Percentiles rank a stretch among this genome's conserved stretches.
Conservation (phyloP, 2,888 invertebrate species). For the Pterostichus madidus region DNA sequence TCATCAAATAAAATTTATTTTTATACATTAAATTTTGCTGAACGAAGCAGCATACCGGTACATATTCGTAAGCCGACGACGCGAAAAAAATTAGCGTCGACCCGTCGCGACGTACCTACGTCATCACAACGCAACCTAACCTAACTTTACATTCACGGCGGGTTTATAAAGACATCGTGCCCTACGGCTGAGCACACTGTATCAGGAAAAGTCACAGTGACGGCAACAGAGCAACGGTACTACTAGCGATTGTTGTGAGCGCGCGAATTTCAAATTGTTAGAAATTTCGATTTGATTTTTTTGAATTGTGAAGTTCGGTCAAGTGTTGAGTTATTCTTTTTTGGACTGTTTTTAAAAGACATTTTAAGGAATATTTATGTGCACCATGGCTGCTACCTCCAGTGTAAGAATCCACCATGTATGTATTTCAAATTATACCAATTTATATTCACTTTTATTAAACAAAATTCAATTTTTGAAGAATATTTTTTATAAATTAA, state of each 20-base stretch:
- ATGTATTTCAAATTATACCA: neutral
- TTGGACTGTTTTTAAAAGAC: slow-evolving; percentile 23
- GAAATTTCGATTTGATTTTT: neutral
- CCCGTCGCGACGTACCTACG: slow-evolving; percentile 52
- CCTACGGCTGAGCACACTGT: neutral
- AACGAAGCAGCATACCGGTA: slow-evolving; percentile 53
- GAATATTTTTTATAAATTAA: too few relatives aligned
- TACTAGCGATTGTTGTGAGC: neutral
- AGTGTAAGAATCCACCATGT: slow-evolving; percentile 55
- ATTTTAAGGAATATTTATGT: slow-evolving; percentile 5
- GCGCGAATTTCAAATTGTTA: slow-evolving; percentile 24
- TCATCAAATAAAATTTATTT: slow-evolving; percentile 54
- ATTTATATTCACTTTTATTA: too few relatives aligned
- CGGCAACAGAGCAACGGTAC: neutral
- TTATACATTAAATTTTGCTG: slow-evolving; percentile 48
- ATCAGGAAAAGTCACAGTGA: neutral
- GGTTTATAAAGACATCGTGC: slow-evolving; percentile 54
- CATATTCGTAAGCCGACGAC: slow-evolving; percentile 56
- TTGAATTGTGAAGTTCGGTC: slow-evolving; percentile 16
- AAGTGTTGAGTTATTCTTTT: neutral
- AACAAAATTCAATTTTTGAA: too few relatives aligned
- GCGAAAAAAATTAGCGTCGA: slow-evolving; percentile 49
- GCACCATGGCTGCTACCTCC: slow-evolving; percentile 48
- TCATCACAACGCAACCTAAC: slow-evolving; percentile 45
- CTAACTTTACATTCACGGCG: neutral